A percentile compares a stretch with the other conserved stretches of the same genome.
Conservation (phyloP, 1,140 invertebrate genomes). For the Colletes latitarsis region DNA sequence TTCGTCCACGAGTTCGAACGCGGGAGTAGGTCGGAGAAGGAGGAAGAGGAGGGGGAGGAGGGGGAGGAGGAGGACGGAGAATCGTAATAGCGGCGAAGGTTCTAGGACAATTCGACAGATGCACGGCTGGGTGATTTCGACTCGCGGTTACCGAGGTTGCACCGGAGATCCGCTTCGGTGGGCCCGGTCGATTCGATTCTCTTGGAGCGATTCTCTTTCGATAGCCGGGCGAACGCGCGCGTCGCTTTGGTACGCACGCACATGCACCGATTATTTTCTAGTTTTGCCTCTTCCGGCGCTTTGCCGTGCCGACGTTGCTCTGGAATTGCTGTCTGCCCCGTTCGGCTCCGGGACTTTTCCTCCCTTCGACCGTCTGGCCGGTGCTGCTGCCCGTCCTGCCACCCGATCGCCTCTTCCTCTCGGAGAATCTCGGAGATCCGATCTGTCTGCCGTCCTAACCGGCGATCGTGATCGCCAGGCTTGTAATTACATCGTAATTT, state of each 20-base stretch:
- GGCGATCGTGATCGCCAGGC: conserved; percentile 74
- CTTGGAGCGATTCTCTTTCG: neutral
- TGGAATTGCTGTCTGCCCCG: neutral
- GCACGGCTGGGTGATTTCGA: conserved; percentile 55
- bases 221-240: neutral
- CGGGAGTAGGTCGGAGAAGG: no score
- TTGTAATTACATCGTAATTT: conserved; percentile 80
- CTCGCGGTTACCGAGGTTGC: conserved; percentile 59
- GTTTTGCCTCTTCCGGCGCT: conserved; percentile 6
- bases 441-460: conserved; percentile 70
- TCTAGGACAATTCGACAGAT: conserved; percentile 39
- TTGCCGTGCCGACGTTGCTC: neutral
- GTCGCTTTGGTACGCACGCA: neutral
- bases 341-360: neutral
- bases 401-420: conserved; percentile 30
- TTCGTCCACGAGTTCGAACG: no score
- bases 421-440: conserved; percentile 64
- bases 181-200: conserved; percentile 40
- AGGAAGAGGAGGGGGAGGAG: no score
- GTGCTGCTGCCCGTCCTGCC: conserved; percentile 21
- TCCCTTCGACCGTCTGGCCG: conserved; percentile 7
- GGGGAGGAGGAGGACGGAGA: no score
- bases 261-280: neutral
- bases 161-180: conserved; percentile 70
- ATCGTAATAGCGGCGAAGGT: no score